Evolutionary conservation across 2,113 vertebrate species (phyloP), one percentile per base, ranked within the genome.

Genomic region (Caloenas nicobarica): DNA sequence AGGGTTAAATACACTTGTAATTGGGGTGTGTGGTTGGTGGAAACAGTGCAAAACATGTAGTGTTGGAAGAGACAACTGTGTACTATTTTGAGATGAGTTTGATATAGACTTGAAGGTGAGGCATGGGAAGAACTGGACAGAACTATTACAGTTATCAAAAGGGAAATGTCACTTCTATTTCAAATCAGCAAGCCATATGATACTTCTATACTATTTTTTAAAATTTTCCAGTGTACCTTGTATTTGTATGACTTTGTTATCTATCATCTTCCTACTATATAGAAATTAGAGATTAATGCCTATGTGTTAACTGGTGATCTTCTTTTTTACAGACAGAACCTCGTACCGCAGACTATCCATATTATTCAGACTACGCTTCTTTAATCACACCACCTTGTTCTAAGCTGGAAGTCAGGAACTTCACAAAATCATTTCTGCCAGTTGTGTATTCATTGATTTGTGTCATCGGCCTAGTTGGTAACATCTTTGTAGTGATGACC

Each of bases 401-500:
- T 53, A 76, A 97, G 74, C 0, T 57, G 54, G 97, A 97, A 65
- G 97, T 98, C 60, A 94, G 97, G 31, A 71, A 42, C 2, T 98
- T 98, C 90, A 97, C 97, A 13, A 81, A 36, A 56, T 57, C 93
- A 1, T 97, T 99, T 10, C 97, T 98, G 17, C 97, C 98, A 0
- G 77, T 97, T 3, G 56, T 95, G 0, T 98, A 99, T 94, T 98
- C 98, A 0, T 8, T 99, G 68, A 98, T 99, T 71, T 99, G 98
- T 51, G 28, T 98, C 38, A 90, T 98, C 0, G 99, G 99, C 40
- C 91, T 99, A 0, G 38, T 99, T 48, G 99, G 99, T 7, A 99
- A 99, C 89, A 29, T 95, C 7, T 97, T 99, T 81, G 99, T 99
- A 28, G 98, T 99, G 85, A 26, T 98, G 51, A 99, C 99, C 72